Evolutionary conservation across 2,797 vertebrate species (phyloP).

Genomic region (Argya squamiceps): DNA sequence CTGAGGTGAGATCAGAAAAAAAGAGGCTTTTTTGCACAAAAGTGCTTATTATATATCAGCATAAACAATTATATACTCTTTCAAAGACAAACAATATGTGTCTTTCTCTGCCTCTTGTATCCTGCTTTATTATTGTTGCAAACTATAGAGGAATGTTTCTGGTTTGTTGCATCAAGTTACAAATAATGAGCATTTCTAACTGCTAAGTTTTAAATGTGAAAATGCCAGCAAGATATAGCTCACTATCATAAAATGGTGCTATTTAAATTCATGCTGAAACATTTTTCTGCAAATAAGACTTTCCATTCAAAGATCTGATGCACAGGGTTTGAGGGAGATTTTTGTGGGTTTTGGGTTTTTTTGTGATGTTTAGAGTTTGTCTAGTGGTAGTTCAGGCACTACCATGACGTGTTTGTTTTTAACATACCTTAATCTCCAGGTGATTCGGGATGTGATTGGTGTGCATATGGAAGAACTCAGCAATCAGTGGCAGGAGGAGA

Average conservation of each 20-base stretch:
- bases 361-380: neutral
- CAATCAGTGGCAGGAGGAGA: constrained; percentile 86
- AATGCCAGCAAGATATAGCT: neutral
- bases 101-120: neutral
- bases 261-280: neutral
- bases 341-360: neutral
- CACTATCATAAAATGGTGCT: neutral
- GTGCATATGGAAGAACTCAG: constrained; percentile 93
- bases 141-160: neutral
- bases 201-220: neutral
- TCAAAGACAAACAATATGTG: neutral
- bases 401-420: neutral
- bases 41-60: neutral
- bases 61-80: neutral
- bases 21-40: neutral
- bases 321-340: neutral
- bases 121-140: neutral
- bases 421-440: constrained; percentile 70
- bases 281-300: neutral
- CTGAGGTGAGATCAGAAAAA: constrained; percentile 82
- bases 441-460: constrained; percentile 93
- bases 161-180: neutral
- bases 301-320: neutral
- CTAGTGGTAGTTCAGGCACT: neutral
- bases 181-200: neutral